Evolutionary conservation across 2,797 vertebrate genomes (phyloP).

Genomic region (Mallotus villosus): DNA sequence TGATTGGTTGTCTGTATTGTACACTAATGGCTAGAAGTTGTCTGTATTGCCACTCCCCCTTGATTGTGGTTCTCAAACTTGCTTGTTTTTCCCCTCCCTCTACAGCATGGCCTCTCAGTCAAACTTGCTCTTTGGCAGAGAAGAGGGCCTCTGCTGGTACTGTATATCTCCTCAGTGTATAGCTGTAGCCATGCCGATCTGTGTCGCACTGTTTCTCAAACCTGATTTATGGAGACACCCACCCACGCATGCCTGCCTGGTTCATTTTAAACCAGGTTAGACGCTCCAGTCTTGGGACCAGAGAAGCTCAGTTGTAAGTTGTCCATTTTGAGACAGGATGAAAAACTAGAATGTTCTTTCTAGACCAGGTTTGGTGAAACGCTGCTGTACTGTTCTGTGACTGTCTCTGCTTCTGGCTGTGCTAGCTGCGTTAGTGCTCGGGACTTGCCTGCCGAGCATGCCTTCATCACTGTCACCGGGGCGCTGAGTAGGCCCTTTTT

Average conservation of each 20-base stretch:
- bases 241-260: not conserved
- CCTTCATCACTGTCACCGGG: conserved; percentile 74
- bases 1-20: conserved; percentile 26
- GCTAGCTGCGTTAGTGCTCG: conserved; percentile 50
- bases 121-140: conserved; percentile 78
- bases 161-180: conserved; percentile 59
- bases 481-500: conserved; percentile 62
- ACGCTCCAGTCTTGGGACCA: not conserved
- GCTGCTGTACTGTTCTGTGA: conserved; percentile 33
- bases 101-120: conserved; percentile 78
- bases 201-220: conserved; percentile 43
- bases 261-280: conserved; percentile 6
- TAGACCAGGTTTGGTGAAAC: conserved; percentile 50
- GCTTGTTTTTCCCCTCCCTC: conserved; percentile 62
- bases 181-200: conserved; percentile 15
- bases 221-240: conserved; percentile 29
- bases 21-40: conserved; percentile 22
- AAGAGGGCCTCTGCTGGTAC: conserved; percentile 77
- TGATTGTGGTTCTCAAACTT: conserved; percentile 52
- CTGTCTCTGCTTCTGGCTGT: conserved; percentile 56
- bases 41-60: conserved; percentile 38
- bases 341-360: not conserved
- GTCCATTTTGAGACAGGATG: not conserved
- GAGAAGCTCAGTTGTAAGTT: not conserved
- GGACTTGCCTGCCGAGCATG: conserved; percentile 48